Conservation (phyloP, 2,797 vertebrate genomes). For the Enteromius thamalakanensis region DNA sequence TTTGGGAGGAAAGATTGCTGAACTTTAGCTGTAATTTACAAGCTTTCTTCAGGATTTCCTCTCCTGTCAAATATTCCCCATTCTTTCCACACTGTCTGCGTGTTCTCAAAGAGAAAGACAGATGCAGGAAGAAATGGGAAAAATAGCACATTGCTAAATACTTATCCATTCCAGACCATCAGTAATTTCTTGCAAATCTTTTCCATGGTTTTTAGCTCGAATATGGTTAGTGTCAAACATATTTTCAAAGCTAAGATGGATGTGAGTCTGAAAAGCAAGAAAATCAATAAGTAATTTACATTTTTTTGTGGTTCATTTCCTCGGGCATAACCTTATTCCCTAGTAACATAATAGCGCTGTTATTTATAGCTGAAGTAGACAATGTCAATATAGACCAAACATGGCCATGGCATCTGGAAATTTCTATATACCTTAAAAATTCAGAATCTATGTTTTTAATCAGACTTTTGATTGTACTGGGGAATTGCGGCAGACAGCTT, state of each 20-base stretch:
- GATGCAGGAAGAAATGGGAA: slow-evolving; percentile 30
- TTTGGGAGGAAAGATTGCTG: slow-evolving; percentile 56
- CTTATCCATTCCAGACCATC: slow-evolving; percentile 36
- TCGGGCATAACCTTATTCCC: slow-evolving; percentile 32
- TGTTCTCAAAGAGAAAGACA: slow-evolving; percentile 46
- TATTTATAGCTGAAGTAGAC: slow-evolving; percentile 46
- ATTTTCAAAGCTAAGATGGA: slow-evolving; percentile 47
- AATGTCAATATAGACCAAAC: slow-evolving; percentile 39
- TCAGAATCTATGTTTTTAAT: neutral
- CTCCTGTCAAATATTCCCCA: slow-evolving; percentile 53
- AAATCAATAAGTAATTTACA: slow-evolving; percentile 61
- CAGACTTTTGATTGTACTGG: slow-evolving; percentile 11
- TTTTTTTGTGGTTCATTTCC: slow-evolving; percentile 59
- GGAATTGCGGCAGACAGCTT: neutral
- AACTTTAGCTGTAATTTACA: slow-evolving; percentile 61
- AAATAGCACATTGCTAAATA: slow-evolving; percentile 7
- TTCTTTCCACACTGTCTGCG: slow-evolving; percentile 35
- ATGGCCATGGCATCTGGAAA: slow-evolving; percentile 16
- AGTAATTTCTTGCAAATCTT: slow-evolving; percentile 47
- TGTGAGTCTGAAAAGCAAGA: slow-evolving; percentile 39
- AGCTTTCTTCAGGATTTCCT: slow-evolving; percentile 58
- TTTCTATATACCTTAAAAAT: slow-evolving; percentile 3
- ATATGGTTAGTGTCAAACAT: slow-evolving; percentile 48
- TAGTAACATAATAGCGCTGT: slow-evolving; percentile 31
- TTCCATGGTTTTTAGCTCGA: slow-evolving; percentile 42